phyloP scores from a whole-genome alignment of 2,797 vertebrate genomes.

The Parambassis ranga region DNA sequence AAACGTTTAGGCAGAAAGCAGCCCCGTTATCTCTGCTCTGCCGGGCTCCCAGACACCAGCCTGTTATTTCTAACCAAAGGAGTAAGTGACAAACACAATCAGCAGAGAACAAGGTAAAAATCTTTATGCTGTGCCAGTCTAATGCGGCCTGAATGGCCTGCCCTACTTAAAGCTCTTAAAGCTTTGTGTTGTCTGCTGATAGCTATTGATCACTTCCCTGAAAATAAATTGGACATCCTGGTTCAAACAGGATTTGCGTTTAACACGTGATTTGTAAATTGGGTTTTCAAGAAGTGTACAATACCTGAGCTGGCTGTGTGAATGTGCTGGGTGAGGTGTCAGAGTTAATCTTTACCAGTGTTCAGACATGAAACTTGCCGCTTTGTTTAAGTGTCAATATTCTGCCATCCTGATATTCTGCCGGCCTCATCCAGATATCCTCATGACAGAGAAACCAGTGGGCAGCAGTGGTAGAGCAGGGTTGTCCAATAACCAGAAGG shows the following conservation, averaged over 20 bases:
- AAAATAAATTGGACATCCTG: constrained; percentile 31
- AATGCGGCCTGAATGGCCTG: constrained; percentile 15
- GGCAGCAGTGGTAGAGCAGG: too few relatives aligned
- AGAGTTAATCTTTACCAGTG: neutral
- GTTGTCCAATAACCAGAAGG: too few relatives aligned
- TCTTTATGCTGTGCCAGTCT: constrained; percentile 17
- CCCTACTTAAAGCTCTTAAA: constrained; percentile 37
- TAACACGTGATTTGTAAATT: constrained; percentile 38
- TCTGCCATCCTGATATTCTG: too few relatives aligned
- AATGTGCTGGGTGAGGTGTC: constrained; percentile 18
- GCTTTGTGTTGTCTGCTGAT: constrained; percentile 20
- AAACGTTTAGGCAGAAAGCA: constrained; percentile 4
- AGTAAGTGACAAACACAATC: constrained; percentile 41
- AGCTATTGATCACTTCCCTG: constrained; percentile 37
- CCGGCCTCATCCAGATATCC: too few relatives aligned
- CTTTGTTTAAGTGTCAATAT: too few relatives aligned
- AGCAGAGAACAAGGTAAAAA: constrained; percentile 23
- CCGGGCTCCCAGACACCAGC: constrained; percentile 20
- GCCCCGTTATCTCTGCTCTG: constrained; percentile 9
- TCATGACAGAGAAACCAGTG: too few relatives aligned
- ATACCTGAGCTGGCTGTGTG: constrained; percentile 6
- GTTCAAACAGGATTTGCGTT: constrained; percentile 27
- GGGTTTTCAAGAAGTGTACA: constrained; percentile 9
- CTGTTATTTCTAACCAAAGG: constrained; percentile 22
- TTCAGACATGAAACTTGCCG: too few relatives aligned